Evolutionary conservation across 2,113 vertebrate species (phyloP).

Genomic region (Fregata magnificens): DNA sequence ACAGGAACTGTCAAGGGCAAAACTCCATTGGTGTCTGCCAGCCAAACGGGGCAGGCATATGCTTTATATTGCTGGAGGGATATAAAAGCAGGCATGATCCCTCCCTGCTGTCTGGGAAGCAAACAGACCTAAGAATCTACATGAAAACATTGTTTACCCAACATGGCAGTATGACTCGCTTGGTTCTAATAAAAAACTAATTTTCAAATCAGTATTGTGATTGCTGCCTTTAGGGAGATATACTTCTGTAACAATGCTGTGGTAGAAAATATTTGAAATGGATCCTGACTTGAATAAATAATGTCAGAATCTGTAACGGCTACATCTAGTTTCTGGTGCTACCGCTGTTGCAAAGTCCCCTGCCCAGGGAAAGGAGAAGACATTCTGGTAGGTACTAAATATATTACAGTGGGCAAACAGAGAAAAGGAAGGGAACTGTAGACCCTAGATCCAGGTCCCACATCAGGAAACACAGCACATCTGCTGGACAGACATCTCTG

Average conservation of each 20-base stretch:
- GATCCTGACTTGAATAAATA: not conserved
- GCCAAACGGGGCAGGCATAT: not conserved
- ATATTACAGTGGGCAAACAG: not conserved
- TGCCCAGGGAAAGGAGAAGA: not conserved
- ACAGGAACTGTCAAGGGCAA: not conserved
- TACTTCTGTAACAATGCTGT: not conserved
- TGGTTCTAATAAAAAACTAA: not conserved
- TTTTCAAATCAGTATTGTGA: not conserved
- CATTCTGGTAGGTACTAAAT: not conserved
- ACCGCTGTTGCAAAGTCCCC: not conserved
- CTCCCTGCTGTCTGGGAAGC: not conserved
- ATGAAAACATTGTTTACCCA: not conserved
- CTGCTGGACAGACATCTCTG: too few species aligned
- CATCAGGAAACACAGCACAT: too few species aligned
- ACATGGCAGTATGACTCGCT: fast-evolving
- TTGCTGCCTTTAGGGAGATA: not conserved
- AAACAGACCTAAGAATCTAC: not conserved
- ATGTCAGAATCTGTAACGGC: not conserved
- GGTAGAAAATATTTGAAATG: not conserved
- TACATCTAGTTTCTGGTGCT: not conserved
- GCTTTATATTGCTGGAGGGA: not conserved
- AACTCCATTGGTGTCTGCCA: not conserved
- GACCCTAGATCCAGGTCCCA: not conserved
- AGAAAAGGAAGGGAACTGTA: not conserved
- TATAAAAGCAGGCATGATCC: not conserved